phyloP scores from a whole-genome alignment of 2,113 vertebrate species.

The Macroglossus sobrinus region DNA sequence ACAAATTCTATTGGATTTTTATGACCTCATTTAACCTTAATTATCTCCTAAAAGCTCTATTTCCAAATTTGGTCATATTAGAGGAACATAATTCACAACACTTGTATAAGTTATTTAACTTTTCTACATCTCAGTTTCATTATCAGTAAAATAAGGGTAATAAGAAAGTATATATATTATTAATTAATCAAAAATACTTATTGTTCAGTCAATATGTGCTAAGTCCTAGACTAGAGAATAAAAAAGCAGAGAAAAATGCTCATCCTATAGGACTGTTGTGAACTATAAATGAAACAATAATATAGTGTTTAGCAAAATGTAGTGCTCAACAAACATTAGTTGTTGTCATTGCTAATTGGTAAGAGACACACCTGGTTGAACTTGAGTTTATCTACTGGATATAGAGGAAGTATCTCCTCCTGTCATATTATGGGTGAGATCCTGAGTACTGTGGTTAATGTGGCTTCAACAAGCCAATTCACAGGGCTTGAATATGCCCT shows the following conservation, averaged over 20 bases:
- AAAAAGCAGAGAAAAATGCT: background rate
- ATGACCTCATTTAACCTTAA: background rate
- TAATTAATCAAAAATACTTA: background rate
- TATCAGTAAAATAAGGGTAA: background rate
- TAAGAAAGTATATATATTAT: background rate
- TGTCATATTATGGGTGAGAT: background rate
- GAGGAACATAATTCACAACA: background rate
- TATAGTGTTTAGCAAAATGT: background rate
- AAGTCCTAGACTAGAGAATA: background rate
- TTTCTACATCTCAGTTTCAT: background rate
- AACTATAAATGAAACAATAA: background rate
- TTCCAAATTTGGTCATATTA: background rate
- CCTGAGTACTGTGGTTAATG: background rate
- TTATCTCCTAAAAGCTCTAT: background rate
- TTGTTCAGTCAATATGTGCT: background rate
- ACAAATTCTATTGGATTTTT: background rate
- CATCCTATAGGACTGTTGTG: background rate
- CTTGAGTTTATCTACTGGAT: background rate
- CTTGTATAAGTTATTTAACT: background rate
- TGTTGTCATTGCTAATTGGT: slow-evolving; percentile 27
- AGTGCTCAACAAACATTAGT: background rate
- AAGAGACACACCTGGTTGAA: slow-evolving; percentile 15
- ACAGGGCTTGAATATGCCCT: background rate
- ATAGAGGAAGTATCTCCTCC: background rate
- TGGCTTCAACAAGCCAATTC: background rate